A percentile compares a stretch with the other conserved stretches of the same genome.
Evolutionary conservation across 2,797 vertebrate genomes (phyloP).

Genomic region (Karalla daura): DNA sequence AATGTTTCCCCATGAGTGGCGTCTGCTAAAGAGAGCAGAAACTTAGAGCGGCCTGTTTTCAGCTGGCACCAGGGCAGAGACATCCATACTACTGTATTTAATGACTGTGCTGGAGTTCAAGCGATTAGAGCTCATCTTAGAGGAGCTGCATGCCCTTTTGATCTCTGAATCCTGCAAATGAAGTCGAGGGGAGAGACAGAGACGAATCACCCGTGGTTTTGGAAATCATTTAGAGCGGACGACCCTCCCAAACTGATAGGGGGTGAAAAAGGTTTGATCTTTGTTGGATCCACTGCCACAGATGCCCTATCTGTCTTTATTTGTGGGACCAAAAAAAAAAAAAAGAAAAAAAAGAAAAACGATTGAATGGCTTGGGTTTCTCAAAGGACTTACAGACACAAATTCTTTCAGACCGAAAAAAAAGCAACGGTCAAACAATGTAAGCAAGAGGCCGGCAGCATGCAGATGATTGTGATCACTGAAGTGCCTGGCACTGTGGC

Average conservation of each 20-base stretch:
- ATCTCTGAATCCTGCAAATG: constrained; percentile 73
- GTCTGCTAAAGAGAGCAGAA: constrained; percentile 73
- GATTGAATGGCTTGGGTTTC: constrained; percentile 37
- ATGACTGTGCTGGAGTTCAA: constrained; percentile 68
- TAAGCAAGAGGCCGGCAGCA: constrained; percentile 43
- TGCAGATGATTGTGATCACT: constrained; percentile 56
- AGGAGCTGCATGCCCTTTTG: constrained; percentile 68
- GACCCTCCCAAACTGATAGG: constrained; percentile 71
- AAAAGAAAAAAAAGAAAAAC: background rate
- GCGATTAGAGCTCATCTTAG: constrained; percentile 76
- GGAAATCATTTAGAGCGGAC: constrained; percentile 68
- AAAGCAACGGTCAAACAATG: constrained; percentile 32
- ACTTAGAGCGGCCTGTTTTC: constrained; percentile 48
- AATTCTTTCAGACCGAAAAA: constrained; percentile 43
- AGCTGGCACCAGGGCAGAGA: constrained; percentile 67
- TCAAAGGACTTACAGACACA: constrained; percentile 36
- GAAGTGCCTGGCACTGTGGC: constrained; percentile 63
- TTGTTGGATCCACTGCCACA: constrained; percentile 36
- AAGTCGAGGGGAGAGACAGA: constrained; percentile 70
- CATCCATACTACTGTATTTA: constrained; percentile 70
- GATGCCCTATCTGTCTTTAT: constrained; percentile 41
- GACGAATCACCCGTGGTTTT: constrained; percentile 77
- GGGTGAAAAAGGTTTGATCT: constrained; percentile 79
- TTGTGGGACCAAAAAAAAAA: constrained; percentile 12
- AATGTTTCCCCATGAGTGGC: constrained; percentile 74